phyloP scores from a whole-genome alignment of 2,888 invertebrate species.

The Sicus ferrugineus region DNA sequence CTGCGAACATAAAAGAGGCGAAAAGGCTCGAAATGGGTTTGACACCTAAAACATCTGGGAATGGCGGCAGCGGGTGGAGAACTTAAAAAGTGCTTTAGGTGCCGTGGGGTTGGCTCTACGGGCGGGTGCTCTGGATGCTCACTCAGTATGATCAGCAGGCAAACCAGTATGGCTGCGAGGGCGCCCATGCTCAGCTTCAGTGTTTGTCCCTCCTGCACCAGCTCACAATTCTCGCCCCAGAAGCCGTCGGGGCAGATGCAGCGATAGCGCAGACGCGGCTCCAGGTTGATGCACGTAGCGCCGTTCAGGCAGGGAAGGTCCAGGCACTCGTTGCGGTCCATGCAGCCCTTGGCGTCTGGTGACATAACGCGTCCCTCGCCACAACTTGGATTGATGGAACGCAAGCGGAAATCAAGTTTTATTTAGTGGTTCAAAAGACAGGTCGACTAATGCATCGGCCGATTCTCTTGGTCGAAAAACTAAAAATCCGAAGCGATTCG shows the following conservation, averaged over 20 bases:
- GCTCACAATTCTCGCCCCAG: slow-evolving; percentile 94
- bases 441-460: background rate
- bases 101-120: background rate
- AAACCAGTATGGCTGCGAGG: slow-evolving; percentile 95
- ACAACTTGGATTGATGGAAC: slow-evolving; percentile 70
- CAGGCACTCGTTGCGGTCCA: slow-evolving; percentile 94
- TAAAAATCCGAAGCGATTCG: no score
- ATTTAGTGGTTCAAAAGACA: background rate
- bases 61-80: no score
- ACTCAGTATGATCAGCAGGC: slow-evolving; percentile 96
- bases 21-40: background rate
- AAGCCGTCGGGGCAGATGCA: slow-evolving; percentile 92
- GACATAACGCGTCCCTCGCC: slow-evolving; percentile 92
- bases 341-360: slow-evolving; percentile 89
- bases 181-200: slow-evolving; percentile 97
- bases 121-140: slow-evolving; percentile 68
- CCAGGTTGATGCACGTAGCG: slow-evolving; percentile 90
- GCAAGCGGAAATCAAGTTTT: background rate
- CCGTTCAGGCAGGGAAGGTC: slow-evolving; percentile 94
- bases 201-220: slow-evolving; percentile 92
- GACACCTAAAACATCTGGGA: background rate
- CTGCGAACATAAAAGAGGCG: background rate
- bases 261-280: slow-evolving; percentile 83
- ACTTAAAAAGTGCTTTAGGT: background rate
- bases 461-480: background rate